Evolutionary conservation across 2,113 vertebrate species (phyloP).

Genomic region (Ciconia stormi): DNA sequence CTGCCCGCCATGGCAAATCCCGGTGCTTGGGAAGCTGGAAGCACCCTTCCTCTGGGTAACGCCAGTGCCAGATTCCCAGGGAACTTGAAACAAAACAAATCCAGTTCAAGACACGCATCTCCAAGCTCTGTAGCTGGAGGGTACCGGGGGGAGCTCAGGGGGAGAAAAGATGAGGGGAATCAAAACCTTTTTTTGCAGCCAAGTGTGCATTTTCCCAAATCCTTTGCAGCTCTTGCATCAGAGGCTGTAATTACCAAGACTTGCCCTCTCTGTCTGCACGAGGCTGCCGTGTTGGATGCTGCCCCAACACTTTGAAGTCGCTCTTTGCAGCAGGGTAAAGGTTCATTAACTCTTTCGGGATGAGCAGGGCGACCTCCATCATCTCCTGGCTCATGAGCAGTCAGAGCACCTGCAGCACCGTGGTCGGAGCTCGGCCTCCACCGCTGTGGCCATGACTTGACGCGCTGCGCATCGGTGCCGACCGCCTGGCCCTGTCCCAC

Average conservation of each 20-base stretch:
- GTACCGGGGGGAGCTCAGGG: not conserved
- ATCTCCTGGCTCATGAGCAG: not conserved
- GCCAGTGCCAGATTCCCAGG: constrained; percentile 60
- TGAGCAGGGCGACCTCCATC: not conserved
- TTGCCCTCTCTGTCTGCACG: not conserved
- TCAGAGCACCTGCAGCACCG: rapidly evolving
- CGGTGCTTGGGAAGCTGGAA: not conserved
- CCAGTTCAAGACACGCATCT: not conserved
- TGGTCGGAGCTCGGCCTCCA: rapidly evolving
- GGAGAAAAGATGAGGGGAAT: not conserved
- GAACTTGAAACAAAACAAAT: constrained; percentile 33
- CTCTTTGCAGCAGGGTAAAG: not conserved
- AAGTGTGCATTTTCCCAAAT: not conserved
- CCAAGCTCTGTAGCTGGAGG: constrained; percentile 27
- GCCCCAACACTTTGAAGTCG: not conserved
- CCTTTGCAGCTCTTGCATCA: not conserved
- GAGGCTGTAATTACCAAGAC: constrained; percentile 1
- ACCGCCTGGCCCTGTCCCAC: rapidly evolving
- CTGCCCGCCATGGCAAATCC: not conserved
- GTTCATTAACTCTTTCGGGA: not conserved
- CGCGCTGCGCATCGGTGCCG: rapidly evolving
- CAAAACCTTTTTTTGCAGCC: not conserved
- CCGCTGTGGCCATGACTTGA: rapidly evolving
- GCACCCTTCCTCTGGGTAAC: not conserved
- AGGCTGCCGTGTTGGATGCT: not conserved